Evolutionary conservation across 53 echinoderm and acorn worm genomes (phyloP).

Genomic region (Holothuria leucospilota): DNA sequence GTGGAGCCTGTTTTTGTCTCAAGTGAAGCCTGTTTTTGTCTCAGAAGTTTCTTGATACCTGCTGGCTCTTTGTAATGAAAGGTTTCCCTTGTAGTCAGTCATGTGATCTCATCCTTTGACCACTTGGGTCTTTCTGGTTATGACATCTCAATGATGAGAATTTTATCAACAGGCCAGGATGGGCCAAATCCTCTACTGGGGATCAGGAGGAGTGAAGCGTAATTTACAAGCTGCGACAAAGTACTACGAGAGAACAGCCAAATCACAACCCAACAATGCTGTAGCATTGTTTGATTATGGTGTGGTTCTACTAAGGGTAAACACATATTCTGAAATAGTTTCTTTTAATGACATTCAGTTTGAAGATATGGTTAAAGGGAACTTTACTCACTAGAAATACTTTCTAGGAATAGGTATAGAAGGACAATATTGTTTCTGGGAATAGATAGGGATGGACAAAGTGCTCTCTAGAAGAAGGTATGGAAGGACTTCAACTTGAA

Average conservation of each 20-base stretch:
- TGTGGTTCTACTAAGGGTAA: slow-evolving; percentile 87
- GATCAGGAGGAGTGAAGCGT: slow-evolving; percentile 76
- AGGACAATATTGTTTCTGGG: too few relatives aligned
- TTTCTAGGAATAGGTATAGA: too few relatives aligned
- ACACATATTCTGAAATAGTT: background rate
- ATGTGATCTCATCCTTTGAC: background rate
- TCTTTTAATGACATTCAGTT: too few relatives aligned
- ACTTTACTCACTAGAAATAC: too few relatives aligned
- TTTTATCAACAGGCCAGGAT: slow-evolving; percentile 67
- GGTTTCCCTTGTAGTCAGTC: background rate
- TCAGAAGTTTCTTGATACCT: too few relatives aligned
- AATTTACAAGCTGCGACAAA: slow-evolving; percentile 80
- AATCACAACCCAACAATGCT: slow-evolving; percentile 66
- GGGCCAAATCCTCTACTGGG: slow-evolving; percentile 85
- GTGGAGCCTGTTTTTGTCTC: too few relatives aligned
- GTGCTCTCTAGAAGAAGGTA: too few relatives aligned
- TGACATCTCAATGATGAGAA: background rate
- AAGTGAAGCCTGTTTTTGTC: too few relatives aligned
- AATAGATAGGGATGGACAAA: too few relatives aligned
- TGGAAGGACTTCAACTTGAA: too few relatives aligned
- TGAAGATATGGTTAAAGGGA: too few relatives aligned
- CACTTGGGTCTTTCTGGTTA: slow-evolving; percentile 9
- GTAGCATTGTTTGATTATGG: slow-evolving; percentile 94
- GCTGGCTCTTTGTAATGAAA: background rate
- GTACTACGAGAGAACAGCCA: slow-evolving; percentile 80